phyloP scores from a whole-genome alignment of 2,113 vertebrate genomes.

The Calonectris borealis region DNA sequence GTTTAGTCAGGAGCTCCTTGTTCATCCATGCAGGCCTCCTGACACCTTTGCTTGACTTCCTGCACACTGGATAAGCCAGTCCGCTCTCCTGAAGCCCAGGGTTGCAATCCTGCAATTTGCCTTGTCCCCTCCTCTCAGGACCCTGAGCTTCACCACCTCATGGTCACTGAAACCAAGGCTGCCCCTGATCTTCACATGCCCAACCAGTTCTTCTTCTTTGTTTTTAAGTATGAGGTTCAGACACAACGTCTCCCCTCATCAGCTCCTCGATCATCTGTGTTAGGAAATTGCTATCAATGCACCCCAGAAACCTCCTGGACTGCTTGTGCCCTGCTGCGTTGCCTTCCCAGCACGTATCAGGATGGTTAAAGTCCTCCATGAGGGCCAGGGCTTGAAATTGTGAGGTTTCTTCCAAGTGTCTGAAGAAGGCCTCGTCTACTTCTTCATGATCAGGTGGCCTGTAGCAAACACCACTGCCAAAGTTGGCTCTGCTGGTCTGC shows the following conservation, averaged over 20 bases:
- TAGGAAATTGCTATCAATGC: background rate
- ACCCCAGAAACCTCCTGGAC: background rate
- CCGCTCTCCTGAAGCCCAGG: background rate
- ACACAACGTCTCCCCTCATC: background rate
- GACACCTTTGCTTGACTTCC: background rate
- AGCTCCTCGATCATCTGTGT: background rate
- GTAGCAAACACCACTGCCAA: background rate
- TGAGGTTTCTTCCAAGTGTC: background rate
- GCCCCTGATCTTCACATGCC: background rate
- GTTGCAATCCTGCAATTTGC: background rate
- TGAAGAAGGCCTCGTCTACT: background rate
- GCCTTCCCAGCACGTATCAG: background rate
- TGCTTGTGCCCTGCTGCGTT: background rate
- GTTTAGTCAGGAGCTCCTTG: background rate
- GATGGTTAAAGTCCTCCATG: background rate
- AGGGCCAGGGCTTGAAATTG: background rate
- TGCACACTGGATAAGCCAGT: background rate
- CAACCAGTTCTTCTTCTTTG: background rate
- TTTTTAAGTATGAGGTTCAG: background rate
- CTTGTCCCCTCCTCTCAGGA: background rate
- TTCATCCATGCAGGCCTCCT: background rate
- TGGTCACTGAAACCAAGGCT: background rate
- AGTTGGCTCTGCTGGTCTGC: background rate
- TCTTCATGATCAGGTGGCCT: background rate
- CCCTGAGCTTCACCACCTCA: background rate